Conservation (phyloP, 2,888 invertebrate genomes). For the Hypselothyrea guttata region DNA sequence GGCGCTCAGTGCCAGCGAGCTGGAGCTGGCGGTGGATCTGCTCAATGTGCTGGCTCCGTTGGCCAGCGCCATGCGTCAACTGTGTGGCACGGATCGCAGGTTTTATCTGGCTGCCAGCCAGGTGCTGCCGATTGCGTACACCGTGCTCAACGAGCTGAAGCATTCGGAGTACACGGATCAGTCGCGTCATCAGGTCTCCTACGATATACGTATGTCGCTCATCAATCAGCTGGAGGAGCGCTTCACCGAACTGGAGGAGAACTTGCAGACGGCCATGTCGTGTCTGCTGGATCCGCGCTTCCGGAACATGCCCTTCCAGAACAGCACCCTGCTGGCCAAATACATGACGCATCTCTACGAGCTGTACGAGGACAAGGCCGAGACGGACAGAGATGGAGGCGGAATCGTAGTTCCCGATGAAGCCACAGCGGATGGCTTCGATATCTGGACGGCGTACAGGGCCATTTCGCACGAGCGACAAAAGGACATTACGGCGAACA, state of each 20-base stretch:
- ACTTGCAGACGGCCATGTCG: conserved; percentile 34
- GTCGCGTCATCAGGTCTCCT: conserved; percentile 28
- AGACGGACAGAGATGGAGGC: neutral
- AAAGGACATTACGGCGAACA: conserved; percentile 20
- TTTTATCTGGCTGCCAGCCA: conserved; percentile 42
- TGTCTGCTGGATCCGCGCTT: conserved; percentile 54
- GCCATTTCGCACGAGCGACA: conserved; percentile 43
- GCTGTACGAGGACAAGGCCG: conserved; percentile 25
- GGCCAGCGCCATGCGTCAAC: conserved; percentile 40
- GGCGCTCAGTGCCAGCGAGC: conserved; percentile 20
- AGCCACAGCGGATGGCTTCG: conserved; percentile 16
- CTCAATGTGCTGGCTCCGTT: conserved; percentile 37
- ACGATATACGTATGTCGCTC: conserved; percentile 47
- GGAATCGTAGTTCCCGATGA: conserved; percentile 1
- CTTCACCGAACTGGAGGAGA: conserved; percentile 44
- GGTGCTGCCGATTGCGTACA: conserved; percentile 45
- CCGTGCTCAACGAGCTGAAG: conserved; percentile 45
- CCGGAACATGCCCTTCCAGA: conserved; percentile 53
- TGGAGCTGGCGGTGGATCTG: conserved; percentile 33
- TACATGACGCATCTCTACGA: conserved; percentile 49
- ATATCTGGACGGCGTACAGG: conserved; percentile 49
- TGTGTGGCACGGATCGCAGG: conserved; percentile 12
- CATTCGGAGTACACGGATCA: conserved; percentile 19
- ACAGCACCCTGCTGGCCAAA: conserved; percentile 29
- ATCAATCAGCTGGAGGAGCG: conserved; percentile 34